Conservation (phyloP, 1,140 invertebrate species). For the Nymphalis io region DNA sequence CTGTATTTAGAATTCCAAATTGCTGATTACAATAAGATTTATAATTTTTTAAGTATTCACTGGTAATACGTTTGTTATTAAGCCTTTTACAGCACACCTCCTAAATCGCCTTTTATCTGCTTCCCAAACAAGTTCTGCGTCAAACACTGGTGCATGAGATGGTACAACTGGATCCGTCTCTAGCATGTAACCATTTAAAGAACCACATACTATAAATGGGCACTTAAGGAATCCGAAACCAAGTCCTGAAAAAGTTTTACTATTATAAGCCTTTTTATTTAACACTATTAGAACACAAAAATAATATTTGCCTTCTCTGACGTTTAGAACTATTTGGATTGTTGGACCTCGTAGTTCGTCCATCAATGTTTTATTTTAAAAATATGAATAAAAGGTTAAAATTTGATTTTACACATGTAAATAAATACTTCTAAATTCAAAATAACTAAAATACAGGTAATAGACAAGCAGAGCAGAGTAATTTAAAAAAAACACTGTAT, state of each 20-base stretch:
- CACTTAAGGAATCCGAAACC: constrained; percentile 70
- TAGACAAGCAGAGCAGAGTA: not conserved
- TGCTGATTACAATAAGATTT: not conserved
- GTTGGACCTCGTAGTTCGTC: constrained; percentile 71
- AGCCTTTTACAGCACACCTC: constrained; percentile 46
- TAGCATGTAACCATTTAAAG: constrained; percentile 73
- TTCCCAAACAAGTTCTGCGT: constrained; percentile 77
- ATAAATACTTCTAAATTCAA: constrained; percentile 43
- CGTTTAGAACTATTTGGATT: constrained; percentile 71
- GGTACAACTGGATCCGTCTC: constrained; percentile 71
- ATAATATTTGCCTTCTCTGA: constrained; percentile 64
- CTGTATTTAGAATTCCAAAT: too few relatives aligned
- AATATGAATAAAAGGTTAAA: not conserved
- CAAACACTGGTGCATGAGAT: constrained; percentile 66
- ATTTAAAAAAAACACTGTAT: not conserved
- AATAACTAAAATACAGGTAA: constrained; percentile 7
- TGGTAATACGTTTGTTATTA: not conserved
- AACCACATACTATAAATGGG: constrained; percentile 70
- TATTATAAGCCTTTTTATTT: constrained; percentile 5
- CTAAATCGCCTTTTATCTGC: constrained; percentile 73
- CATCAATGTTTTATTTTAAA: constrained; percentile 51
- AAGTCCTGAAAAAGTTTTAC: constrained; percentile 52
- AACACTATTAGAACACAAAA: constrained; percentile 1
- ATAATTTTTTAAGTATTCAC: not conserved
- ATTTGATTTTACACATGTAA: constrained; percentile 15